phyloP scores from a whole-genome alignment of 2,888 invertebrate species.

The Luperina testacea region DNA sequence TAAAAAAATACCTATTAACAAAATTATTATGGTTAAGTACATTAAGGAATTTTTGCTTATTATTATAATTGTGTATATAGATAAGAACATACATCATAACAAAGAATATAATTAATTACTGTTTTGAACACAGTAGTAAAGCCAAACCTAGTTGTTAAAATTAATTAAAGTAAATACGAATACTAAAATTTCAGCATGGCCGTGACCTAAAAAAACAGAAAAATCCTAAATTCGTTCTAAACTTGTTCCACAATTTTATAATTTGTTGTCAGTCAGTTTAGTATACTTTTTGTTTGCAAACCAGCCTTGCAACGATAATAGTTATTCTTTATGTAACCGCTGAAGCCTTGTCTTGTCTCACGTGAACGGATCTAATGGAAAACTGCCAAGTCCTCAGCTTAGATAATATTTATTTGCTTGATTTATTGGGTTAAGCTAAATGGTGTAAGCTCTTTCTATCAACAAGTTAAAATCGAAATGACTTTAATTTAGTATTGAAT shows the following conservation, averaged over 20 bases:
- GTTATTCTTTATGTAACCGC: conserved; percentile 34
- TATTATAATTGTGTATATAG: too few relatives aligned
- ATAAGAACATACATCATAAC: neutral
- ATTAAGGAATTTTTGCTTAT: too few relatives aligned
- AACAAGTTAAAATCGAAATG: conserved; percentile 38
- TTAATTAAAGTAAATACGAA: conserved; percentile 28
- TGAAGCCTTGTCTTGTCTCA: conserved; percentile 53
- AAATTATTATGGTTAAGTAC: too few relatives aligned
- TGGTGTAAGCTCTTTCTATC: conserved; percentile 12
- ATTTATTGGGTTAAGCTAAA: conserved; percentile 40
- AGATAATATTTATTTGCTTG: conserved; percentile 40
- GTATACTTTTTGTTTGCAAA: neutral
- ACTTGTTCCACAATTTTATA: conserved; percentile 30
- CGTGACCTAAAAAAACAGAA: conserved; percentile 47
- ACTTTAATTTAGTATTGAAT: neutral
- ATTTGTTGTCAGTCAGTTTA: conserved; percentile 22
- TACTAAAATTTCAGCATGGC: conserved; percentile 24
- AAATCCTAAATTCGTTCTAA: conserved; percentile 44
- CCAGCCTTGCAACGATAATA: conserved; percentile 10
- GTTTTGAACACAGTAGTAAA: conserved; percentile 9
- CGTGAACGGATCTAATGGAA: conserved; percentile 53
- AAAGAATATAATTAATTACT: neutral
- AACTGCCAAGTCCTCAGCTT: conserved; percentile 49
- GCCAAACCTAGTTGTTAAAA: neutral
- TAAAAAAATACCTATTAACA: neutral